Evolutionary conservation across 2,888 invertebrate species (phyloP).

Genomic region (Copidosoma aretas): DNA sequence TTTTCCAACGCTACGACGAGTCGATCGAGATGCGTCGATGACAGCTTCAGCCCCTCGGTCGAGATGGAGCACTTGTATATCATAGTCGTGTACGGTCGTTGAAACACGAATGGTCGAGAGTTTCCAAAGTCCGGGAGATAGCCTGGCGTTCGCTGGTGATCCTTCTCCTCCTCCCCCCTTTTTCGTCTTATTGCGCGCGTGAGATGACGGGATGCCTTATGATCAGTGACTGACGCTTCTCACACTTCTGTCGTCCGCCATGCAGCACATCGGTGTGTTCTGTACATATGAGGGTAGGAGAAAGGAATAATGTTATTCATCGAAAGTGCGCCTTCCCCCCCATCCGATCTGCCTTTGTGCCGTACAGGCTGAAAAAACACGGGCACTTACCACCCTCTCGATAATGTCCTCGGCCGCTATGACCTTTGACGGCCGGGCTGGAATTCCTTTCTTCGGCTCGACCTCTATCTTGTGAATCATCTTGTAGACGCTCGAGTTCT

Average conservation of each 20-base stretch:
- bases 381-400: slow-evolving; percentile 56
- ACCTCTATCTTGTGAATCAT: slow-evolving; percentile 79
- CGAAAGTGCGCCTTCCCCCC: too few species aligned
- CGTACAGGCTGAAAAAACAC: too few species aligned
- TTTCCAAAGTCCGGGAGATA: too few species aligned
- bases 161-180: too few species aligned
- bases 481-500: slow-evolving; percentile 81
- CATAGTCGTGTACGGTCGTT: too few species aligned
- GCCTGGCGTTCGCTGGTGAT: too few species aligned
- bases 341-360: neutral
- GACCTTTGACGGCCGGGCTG: slow-evolving; percentile 69
- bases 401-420: slow-evolving; percentile 72
- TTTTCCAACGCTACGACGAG: too few species aligned
- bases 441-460: slow-evolving; percentile 72
- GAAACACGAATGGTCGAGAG: too few species aligned
- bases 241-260: slow-evolving; percentile 54
- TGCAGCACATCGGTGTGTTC: slow-evolving; percentile 57
- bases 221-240: slow-evolving; percentile 39
- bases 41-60: too few species aligned
- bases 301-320: too few species aligned
- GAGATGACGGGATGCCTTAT: neutral
- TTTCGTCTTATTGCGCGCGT: neutral
- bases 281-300: slow-evolving; percentile 46
- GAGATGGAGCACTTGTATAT: too few species aligned
- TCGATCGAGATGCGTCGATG: too few species aligned